A percentile compares a stretch with the other conserved stretches of the same genome.
Evolutionary conservation across 2,113 vertebrate genomes (phyloP).

Genomic region (Oryzias curvinotus): DNA sequence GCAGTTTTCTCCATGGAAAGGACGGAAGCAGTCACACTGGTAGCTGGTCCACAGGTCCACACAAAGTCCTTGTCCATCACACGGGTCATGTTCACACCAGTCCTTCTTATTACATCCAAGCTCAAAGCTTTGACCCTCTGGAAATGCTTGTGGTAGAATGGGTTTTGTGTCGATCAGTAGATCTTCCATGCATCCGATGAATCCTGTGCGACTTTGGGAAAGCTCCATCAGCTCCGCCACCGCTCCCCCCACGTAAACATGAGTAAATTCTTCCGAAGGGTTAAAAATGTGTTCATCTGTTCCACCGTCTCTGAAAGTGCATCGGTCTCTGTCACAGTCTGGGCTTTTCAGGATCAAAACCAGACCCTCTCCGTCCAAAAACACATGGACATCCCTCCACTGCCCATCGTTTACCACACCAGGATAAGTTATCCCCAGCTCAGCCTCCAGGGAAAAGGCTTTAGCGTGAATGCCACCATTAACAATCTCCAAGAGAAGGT

Average conservation of each 20-base stretch:
- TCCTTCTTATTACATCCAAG: constrained; percentile 82
- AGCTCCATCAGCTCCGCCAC: constrained; percentile 55
- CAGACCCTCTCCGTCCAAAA: constrained; percentile 56
- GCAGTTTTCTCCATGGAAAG: constrained; percentile 80
- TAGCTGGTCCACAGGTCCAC: constrained; percentile 88
- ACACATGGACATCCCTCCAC: constrained; percentile 80
- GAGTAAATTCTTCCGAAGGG: constrained; percentile 37
- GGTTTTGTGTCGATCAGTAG: constrained; percentile 74
- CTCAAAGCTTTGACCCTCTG: background rate
- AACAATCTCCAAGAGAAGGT: constrained; percentile 81
- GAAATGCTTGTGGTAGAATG: constrained; percentile 76
- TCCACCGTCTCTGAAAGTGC: constrained; percentile 55
- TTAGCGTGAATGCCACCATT: constrained; percentile 72
- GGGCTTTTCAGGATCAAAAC: constrained; percentile 73
- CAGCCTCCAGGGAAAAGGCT: constrained; percentile 54
- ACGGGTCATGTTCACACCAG: constrained; percentile 83
- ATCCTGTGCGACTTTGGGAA: constrained; percentile 64
- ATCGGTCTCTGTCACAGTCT: constrained; percentile 73
- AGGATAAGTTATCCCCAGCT: constrained; percentile 51
- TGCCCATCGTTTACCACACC: constrained; percentile 78
- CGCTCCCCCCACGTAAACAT: constrained; percentile 78
- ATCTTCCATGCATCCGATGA: constrained; percentile 89
- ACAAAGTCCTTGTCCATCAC: constrained; percentile 79
- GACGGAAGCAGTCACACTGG: constrained; percentile 84
- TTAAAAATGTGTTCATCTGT: constrained; percentile 32